These are phyloP conservation scores for Paralichthys olivaceus DNA, from an alignment of 2,113 vertebrate genomes.

Conservation along the genomic window DNA sequence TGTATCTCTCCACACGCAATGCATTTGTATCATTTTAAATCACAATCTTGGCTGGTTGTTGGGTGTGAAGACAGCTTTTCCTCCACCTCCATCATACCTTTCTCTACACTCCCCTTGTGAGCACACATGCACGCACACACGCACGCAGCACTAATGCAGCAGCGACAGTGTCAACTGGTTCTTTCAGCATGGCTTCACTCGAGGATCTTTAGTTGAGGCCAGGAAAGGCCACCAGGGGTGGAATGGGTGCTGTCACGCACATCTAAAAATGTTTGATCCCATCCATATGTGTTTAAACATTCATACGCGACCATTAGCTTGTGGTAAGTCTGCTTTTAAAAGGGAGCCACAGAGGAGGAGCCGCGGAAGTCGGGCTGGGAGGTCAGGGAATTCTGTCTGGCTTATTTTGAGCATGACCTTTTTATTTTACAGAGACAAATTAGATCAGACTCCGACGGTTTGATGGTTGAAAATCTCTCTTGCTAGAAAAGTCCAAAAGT, in stretches of 20 bases:
- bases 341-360: constrained; percentile 50
- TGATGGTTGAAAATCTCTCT: constrained; percentile 18
- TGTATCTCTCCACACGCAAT: constrained; percentile 30
- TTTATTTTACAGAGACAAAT: constrained; percentile 54
- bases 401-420: constrained; percentile 48
- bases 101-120: constrained; percentile 22
- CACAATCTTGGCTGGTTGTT: constrained; percentile 57
- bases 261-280: constrained; percentile 70
- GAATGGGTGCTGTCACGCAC: constrained; percentile 63
- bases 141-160: constrained; percentile 26
- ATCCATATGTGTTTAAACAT: constrained; percentile 76
- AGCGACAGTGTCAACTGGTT: constrained; percentile 61
- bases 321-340: constrained; percentile 74
- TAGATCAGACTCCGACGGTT: constrained; percentile 47
- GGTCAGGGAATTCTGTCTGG: constrained; percentile 49
- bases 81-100: constrained; percentile 56
- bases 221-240: constrained; percentile 55
- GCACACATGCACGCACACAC: constrained; percentile 13
- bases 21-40: constrained; percentile 67
- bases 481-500: constrained; percentile 14
- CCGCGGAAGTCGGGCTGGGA: constrained; percentile 45
- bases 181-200: constrained; percentile 68
- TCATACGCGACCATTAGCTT: constrained; percentile 74
- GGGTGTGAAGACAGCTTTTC: constrained; percentile 58
- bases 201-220: constrained; percentile 59